These are phyloP conservation scores for Muntiacus reevesi DNA, from an alignment of 2,113 vertebrate genomes.

Conservation along the genomic window DNA sequence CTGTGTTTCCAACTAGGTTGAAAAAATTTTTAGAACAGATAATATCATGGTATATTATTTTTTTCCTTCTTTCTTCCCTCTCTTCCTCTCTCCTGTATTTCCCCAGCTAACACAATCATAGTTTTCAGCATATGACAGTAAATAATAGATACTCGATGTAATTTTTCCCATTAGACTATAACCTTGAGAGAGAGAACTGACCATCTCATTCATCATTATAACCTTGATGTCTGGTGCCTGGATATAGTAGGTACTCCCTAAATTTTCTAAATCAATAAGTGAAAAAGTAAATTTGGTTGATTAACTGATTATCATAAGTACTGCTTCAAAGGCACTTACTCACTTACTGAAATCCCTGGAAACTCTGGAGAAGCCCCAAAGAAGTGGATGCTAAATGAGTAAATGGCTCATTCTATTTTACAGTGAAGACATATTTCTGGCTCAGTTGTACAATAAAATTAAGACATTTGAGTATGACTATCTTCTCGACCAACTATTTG, in stretches of 20 bases:
- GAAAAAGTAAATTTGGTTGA: constrained; percentile 1
- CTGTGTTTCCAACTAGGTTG: neutral
- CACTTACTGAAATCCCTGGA: neutral
- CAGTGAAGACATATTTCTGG: neutral
- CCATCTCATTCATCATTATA: neutral
- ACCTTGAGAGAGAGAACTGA: neutral
- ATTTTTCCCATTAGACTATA: neutral
- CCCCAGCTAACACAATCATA: neutral
- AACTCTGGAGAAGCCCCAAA: neutral
- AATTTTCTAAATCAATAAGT: constrained; percentile 22
- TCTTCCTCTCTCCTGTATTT: neutral
- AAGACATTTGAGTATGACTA: neutral
- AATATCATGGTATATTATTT: neutral
- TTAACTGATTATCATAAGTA: neutral
- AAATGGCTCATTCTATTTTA: neutral
- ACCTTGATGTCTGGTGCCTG: neutral
- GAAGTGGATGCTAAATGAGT: neutral
- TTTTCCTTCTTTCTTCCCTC: neutral
- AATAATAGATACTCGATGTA: neutral
- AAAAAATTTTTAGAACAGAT: neutral
- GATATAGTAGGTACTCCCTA: neutral
- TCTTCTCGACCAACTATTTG: neutral
- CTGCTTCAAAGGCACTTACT: neutral
- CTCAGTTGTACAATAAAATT: neutral
- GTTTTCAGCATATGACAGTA: neutral